Base-by-base conservation (phyloP, 2,113 vertebrate species). In the Verasper variegatus region DNA sequence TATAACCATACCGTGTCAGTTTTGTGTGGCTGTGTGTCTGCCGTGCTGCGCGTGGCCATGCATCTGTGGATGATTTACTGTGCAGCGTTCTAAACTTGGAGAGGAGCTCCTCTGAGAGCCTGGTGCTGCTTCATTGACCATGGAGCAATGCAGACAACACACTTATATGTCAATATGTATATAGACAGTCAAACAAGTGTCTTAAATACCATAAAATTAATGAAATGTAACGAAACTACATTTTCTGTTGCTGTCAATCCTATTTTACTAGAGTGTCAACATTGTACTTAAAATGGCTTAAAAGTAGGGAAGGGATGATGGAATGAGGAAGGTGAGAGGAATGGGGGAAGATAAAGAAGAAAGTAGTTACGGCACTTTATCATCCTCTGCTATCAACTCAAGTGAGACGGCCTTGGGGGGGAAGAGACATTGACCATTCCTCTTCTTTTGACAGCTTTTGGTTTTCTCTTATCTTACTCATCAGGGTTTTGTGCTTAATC, bases 311-410 rank as follows among this genome's bases (percentile, higher is more conserved):
- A 62, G 18, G 37, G 65, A 68, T 81, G 68, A 78, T 74, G 66
- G 31, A 73, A 52, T 42, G 63, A 26, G 59, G 57, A 62, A 47
- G 51, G 62, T 73, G 40, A 76, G 45, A 80, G 62, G 54, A 65
- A 85, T 64, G 60, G 63, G 68, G 40, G 67, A 56, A 72, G 72
- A 87, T 84, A 67, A 69, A 78, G 74, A 74, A 56, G 68, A 83
- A 73, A 78, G 63, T 60, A 74, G 83, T 71, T 57, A 49, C 77
- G 54, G 40, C 56, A 45, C 31, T 90, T 83, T 77, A 86, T 93
- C 80, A 90, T 84, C 67, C 52, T 72, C 18, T 54, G 57, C 66
- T 82, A 58, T 54, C 61, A 5, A 24, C 40, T 42, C 13, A 45
- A 83, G 84, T 68, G 65, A 85, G 65, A 42, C 24, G 63, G 68